These are phyloP conservation scores for Triplophysa bombifrons DNA, from an alignment of 2,797 vertebrate genomes.

Conservation along the genomic window DNA sequence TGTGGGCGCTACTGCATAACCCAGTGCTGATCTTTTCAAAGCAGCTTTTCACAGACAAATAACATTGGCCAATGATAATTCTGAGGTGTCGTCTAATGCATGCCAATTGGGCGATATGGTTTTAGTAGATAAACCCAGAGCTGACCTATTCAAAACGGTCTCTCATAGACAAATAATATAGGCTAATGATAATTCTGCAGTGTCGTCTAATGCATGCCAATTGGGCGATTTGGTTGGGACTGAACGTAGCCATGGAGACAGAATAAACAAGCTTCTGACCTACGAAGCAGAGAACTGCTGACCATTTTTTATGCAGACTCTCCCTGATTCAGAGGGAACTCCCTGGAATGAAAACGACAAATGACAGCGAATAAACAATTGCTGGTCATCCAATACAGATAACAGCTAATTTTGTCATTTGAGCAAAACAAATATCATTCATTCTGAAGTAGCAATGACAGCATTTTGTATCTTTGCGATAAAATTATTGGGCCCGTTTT, in stretches of 20 bases:
- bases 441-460: conserved; percentile 12
- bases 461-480: not conserved
- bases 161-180: conserved; percentile 34
- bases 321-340: conserved; percentile 99
- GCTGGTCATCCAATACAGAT: conserved; percentile 83
- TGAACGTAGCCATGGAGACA: conserved; percentile 99
- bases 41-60: conserved; percentile 41
- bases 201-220: conserved; percentile 77
- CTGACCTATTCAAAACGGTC: conserved; percentile 49
- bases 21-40: conserved; percentile 46
- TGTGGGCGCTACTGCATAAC: conserved; percentile 39
- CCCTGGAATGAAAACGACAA: conserved; percentile 99
- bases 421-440: conserved; percentile 49
- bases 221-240: conserved; percentile 90
- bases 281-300: conserved; percentile 99
- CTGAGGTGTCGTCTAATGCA: conserved; percentile 64
- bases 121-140: conserved; percentile 4
- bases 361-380: conserved; percentile 99
- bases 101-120: conserved; percentile 88
- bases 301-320: conserved; percentile 99
- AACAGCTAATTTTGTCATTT: conserved; percentile 63
- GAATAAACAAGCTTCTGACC: conserved; percentile 99
- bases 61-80: conserved; percentile 42
- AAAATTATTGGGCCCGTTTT: conserved; percentile 33
- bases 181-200: conserved; percentile 48